Evolutionary conservation across 35 echinoderm and acorn worm genomes (phyloP).

Genomic region (Ptychodera flava): DNA sequence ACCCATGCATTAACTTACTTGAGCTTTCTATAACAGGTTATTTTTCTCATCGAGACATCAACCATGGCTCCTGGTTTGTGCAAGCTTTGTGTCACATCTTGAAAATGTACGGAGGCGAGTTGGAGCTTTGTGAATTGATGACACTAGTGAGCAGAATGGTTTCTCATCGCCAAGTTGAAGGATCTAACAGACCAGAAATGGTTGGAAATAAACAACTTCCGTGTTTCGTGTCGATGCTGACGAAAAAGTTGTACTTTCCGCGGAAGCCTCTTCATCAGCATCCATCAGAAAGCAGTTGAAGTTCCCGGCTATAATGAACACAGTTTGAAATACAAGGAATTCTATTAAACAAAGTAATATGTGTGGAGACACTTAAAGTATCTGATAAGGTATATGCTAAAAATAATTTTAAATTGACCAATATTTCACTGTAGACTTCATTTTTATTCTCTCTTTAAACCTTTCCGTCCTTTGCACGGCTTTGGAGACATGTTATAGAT

Average conservation of each 20-base stretch:
- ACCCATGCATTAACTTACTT: too few species aligned
- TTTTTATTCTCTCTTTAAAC: too few species aligned
- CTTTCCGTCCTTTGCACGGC: too few species aligned
- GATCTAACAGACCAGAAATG: constrained; percentile 66
- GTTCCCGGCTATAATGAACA: too few species aligned
- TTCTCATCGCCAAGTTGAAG: constrained; percentile 66
- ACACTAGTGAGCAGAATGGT: constrained; percentile 74
- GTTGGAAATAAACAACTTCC: constrained; percentile 97
- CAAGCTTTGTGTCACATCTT: constrained; percentile 68
- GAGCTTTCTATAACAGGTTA: constrained; percentile 49
- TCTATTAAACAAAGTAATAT: too few species aligned
- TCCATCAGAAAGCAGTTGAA: too few species aligned
- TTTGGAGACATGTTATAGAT: too few species aligned
- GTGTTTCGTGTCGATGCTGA: constrained; percentile 92
- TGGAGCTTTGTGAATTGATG: constrained; percentile 80
- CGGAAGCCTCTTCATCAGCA: constrained; percentile 42
- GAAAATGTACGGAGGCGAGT: constrained; percentile 45
- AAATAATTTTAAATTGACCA: too few species aligned
- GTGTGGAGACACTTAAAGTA: too few species aligned
- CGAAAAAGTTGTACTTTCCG: constrained; percentile 65
- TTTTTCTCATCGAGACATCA: constrained; percentile 87
- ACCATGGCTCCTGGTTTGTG: constrained; percentile 83
- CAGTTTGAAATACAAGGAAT: too few species aligned
- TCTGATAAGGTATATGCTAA: too few species aligned
- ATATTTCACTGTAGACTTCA: too few species aligned